phyloP scores from a whole-genome alignment of 2,888 invertebrate genomes.

The Drosophila colorata region DNA sequence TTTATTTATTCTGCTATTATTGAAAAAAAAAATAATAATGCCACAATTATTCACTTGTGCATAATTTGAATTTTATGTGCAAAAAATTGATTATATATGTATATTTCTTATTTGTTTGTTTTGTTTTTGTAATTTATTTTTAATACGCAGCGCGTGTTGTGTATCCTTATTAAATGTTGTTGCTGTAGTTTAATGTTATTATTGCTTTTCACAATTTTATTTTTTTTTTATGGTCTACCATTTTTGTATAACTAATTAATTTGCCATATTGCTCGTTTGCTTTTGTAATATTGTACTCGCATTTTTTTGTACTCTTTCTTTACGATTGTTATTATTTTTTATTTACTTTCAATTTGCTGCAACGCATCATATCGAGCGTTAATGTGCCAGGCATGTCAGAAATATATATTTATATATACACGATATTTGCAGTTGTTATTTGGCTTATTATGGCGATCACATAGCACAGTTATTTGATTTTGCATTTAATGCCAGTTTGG shows the following conservation, averaged over 20 bases:
- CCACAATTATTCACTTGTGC: constrained; percentile 78
- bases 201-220: not conserved
- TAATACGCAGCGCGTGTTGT: constrained; percentile 30
- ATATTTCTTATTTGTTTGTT: constrained; percentile 1
- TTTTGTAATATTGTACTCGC: constrained; percentile 53
- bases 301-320: constrained; percentile 13
- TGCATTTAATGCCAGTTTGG: constrained; percentile 62
- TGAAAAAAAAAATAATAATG: constrained; percentile 41
- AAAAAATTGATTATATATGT: constrained; percentile 13
- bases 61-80: constrained; percentile 75
- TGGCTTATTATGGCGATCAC: constrained; percentile 68
- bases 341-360: constrained; percentile 76
- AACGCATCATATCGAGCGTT: constrained; percentile 62
- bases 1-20: constrained; percentile 58
- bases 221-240: constrained; percentile 50
- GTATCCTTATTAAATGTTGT: constrained; percentile 14
- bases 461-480: constrained; percentile 71
- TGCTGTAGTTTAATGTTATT: constrained; percentile 16
- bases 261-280: constrained; percentile 72
- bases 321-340: constrained; percentile 37
- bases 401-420: constrained; percentile 11
- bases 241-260: constrained; percentile 77
- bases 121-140: constrained; percentile 18
- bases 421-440: constrained; percentile 62
- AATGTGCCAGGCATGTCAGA: constrained; percentile 65